phyloP scores from a whole-genome alignment of 2,113 vertebrate species.

The Sander lucioperca region DNA sequence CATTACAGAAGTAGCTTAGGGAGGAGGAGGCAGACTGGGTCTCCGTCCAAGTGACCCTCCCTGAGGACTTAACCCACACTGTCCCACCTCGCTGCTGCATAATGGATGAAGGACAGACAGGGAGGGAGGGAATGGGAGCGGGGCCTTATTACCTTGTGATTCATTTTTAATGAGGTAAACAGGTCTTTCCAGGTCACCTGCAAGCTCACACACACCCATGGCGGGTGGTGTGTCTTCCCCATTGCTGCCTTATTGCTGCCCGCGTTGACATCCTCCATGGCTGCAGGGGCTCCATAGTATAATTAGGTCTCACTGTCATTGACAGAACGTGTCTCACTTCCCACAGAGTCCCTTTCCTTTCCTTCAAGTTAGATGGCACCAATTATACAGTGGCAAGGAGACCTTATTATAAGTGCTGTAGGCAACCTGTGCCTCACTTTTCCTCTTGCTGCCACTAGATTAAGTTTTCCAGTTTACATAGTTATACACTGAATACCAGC shows the following conservation, averaged over 20 bases:
- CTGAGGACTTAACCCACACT: conserved; percentile 71
- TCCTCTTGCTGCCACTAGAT: conserved; percentile 33
- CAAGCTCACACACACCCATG: conserved; percentile 53
- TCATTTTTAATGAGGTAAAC: conserved; percentile 86
- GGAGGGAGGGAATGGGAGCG: conserved; percentile 33
- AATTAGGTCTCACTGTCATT: conserved; percentile 83
- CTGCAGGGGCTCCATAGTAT: conserved; percentile 76
- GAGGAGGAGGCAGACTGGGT: conserved; percentile 36
- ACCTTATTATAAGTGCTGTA: conserved; percentile 68
- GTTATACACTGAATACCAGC: conserved; percentile 1
- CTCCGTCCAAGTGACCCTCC: conserved; percentile 78
- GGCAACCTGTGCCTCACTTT: conserved; percentile 64
- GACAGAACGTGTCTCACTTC: conserved; percentile 75
- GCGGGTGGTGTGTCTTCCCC: conserved; percentile 68
- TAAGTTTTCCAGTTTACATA: conserved; percentile 30
- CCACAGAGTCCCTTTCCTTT: conserved; percentile 64
- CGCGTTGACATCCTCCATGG: conserved; percentile 73
- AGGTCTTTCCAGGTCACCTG: conserved; percentile 84
- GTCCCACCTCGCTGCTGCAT: conserved; percentile 78
- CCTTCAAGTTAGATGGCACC: conserved; percentile 75
- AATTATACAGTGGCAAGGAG: conserved; percentile 75
- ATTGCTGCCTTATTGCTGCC: conserved; percentile 73
- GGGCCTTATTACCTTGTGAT: conserved; percentile 83
- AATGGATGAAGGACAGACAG: conserved; percentile 81
- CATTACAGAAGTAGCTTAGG: conserved; percentile 37